Base-by-base conservation (phyloP, 2,888 invertebrate genomes). In the Amphipyra tragopoginis region DNA sequence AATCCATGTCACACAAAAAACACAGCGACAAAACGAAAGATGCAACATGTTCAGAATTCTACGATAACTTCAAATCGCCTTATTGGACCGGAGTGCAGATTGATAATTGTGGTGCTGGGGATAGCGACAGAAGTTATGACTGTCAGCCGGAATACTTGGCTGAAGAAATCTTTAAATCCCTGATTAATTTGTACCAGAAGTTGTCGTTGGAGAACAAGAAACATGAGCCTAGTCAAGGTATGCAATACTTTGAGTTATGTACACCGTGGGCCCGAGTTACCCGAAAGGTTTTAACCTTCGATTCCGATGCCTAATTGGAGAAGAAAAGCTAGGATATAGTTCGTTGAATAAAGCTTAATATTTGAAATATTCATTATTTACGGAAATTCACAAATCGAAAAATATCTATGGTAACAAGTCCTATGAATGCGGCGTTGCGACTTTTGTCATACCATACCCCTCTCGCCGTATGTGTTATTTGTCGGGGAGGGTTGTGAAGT, bases 121-220 rank as follows among this genome's bases (percentile, higher is more conserved):
- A 89, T 44, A 79, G 67, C 11, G 77, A 65, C 0, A 76, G 74
- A 9, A 78, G 48, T 38, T 58, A 75, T 0, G 88, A 91, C 45
- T 94, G 94, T 44, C 90, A 83, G 14, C 93, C 94, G 0, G 93
- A 93, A 55, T 93, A 87, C 52, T 80, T 93, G 71, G 81, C 86
- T 0, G 93, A 94, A 56, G 89, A 92, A 45, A 57, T 91, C 34
- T 91, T 90, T 62, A 90, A 90, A 79, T 73, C 83, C 1, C 71
- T 94, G 15, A 86, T 93, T 13, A 71, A 80, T 51, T 65, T 89
- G 3, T 93, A 89, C 59, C 86, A 83, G 61, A 86, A 87, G 55
- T 64, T 86, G 21, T 84, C 87, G 8, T 39, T 79, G 55, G 89
- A 91, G 33, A 83, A 82, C 47, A 87, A 85, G 39, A 83, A 85